phyloP scores from a whole-genome alignment of 2,888 invertebrate genomes.

The Geotrupes spiniger region DNA sequence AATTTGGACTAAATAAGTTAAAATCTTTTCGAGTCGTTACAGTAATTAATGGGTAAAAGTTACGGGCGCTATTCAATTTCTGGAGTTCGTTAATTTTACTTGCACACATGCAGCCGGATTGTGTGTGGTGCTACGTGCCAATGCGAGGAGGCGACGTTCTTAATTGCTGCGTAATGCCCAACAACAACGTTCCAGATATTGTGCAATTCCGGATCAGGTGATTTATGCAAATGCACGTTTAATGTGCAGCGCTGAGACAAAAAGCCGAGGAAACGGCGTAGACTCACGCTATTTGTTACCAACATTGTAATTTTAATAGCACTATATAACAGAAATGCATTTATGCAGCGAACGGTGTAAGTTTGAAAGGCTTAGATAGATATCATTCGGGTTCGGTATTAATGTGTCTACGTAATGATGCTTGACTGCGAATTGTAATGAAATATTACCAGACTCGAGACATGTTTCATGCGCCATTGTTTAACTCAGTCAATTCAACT shows the following conservation, averaged over 20 bases:
- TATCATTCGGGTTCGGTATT: constrained; percentile 25
- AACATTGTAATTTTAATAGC: constrained; percentile 28
- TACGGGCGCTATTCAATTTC: no score
- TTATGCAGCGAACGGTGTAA: constrained; percentile 25
- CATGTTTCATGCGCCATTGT: background rate
- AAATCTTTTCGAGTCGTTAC: background rate
- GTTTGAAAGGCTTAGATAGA: constrained; percentile 25
- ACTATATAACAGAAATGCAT: constrained; percentile 17
- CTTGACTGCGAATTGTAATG: constrained; percentile 9
- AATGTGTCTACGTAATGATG: constrained; percentile 22
- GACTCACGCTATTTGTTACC: constrained; percentile 28
- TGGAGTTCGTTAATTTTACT: no score
- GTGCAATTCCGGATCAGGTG: constrained; percentile 4
- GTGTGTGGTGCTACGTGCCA: no score
- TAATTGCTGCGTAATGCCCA: no score
- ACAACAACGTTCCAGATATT: background rate
- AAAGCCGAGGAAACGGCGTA: constrained; percentile 25
- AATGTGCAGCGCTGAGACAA: constrained; percentile 4
- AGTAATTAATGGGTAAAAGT: no score
- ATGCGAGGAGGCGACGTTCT: no score
- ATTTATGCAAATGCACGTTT: constrained; percentile 5
- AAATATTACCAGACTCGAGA: constrained; percentile 4
- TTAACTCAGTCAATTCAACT: background rate
- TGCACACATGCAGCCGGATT: no score
- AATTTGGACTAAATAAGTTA: constrained; percentile 15